These are phyloP conservation scores for Trachemys scripta DNA, from an alignment of 2,113 vertebrate genomes.

Conservation along the genomic window DNA sequence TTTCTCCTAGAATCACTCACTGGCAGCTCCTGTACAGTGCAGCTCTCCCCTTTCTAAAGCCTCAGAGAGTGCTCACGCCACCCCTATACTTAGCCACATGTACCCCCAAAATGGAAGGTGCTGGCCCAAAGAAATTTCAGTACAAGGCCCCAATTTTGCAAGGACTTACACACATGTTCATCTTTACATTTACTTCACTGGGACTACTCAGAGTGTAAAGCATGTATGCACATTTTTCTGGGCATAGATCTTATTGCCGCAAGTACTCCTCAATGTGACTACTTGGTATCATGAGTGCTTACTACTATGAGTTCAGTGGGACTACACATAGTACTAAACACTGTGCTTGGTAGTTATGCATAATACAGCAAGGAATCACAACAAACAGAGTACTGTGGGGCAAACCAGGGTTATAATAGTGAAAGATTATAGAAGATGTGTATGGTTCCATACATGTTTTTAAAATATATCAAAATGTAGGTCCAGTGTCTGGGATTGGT, in stretches of 20 bases:
- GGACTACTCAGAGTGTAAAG: not conserved
- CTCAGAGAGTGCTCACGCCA: not conserved
- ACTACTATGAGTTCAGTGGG: not conserved
- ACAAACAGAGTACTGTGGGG: not conserved
- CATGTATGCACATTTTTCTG: not conserved
- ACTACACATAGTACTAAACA: not conserved
- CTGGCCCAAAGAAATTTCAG: not conserved
- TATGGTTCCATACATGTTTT: not conserved
- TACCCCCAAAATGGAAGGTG: not conserved
- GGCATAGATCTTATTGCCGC: not conserved
- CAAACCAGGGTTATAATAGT: not conserved
- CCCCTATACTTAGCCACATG: not conserved
- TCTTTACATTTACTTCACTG: not conserved
- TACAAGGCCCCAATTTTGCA: not conserved
- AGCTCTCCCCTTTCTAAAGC: not conserved
- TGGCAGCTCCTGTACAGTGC: not conserved
- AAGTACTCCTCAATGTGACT: not conserved
- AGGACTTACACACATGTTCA: not conserved
- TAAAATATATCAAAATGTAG: not conserved
- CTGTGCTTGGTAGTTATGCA: not conserved
- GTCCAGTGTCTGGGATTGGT: not conserved
- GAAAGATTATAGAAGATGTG: not conserved
- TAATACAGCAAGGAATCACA: rapidly evolving
- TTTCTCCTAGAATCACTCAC: not conserved
- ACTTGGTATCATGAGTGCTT: not conserved